Evolutionary conservation across 2,797 vertebrate species (phyloP), one percentile per base, ranked within the genome.

Genomic region (Peromyscus melanophrys): DNA sequence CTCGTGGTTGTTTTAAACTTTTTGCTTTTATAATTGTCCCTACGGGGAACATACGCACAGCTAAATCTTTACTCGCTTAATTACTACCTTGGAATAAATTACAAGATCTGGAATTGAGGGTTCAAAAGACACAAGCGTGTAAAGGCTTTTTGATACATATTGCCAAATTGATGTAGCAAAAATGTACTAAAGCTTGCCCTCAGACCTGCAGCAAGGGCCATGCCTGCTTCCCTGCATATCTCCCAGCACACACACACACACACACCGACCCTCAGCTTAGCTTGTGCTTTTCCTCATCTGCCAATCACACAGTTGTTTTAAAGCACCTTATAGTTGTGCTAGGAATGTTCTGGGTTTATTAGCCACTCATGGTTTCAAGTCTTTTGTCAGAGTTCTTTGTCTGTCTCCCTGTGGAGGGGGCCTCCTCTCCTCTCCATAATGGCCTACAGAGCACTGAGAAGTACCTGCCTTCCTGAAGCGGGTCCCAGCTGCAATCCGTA

Each of bases 1-100:
- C 59, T 86, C 16, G 37, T 9, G n/a, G 59, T 89, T 69, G 63
- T 90, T 90, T 90, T 78, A 63, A 90, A 90, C 59, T 95, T 96
- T 96, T 63, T 92, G 43, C 97, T 94, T n/a, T 92, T 94, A 57
- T 83, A 95, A 96, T 92, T 87, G 95, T 59, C 86, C 88, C 95
- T 94, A 49, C n/a, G 71, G 95, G 96, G 90, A 97, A 93, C 96
- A 92, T 69, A 75, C 43, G 78, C 95, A 78, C 55, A 94, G 82
- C 77, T 95, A 75, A 93, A 94, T 95, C 83, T 96, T 97, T 94
- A 96, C 91, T 95, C 89, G n/a, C 34, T 92, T 95, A 98, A 96
- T 98, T 95, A 97, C 90, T 89, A 76, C 88, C 91, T 96, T 94
- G 94, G 49, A 96, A 96, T 92, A 89, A 97, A 97, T 89, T 25